Base-by-base conservation (phyloP, 2,888 invertebrate genomes). In the Lycia hirtaria region DNA sequence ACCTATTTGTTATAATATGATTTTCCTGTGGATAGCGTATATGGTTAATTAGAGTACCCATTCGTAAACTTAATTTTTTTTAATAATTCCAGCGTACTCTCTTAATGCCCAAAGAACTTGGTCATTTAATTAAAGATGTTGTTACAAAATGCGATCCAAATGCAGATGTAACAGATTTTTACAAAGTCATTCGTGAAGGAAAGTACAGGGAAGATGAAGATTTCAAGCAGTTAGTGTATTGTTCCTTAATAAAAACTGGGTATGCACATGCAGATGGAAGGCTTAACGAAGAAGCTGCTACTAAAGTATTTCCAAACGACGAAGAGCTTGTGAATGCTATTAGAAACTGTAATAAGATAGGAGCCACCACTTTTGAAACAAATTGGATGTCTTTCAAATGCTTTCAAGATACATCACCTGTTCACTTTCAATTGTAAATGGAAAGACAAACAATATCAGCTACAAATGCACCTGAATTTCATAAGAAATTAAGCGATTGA, bases 191-290 rank as follows among this genome's bases (percentile, higher is more conserved):
- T 26, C 68, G 79, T 14, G 65, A 72, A 32, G 85, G 85, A 4
- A 65, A 73, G 2, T 75, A 82, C 15, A 26, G 12, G 32, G 62
- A 69, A 60, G 78, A 85, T 5, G 80, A 78, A 32, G 71, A 79
- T 5, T 65, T 85, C 2, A 82, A 80, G 63, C 77, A 81, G n/a
- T 83, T 81, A 32, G 52, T 81, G 2, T 72, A 80, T 30, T 90
- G 91, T 62, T 68, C 83, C 50, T 74, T 80, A 56, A 73, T 73
- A 48, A 78, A 76, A 43, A 55, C 80, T n/a, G 77, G 78, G 12
- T 71, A 74, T 4, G 57, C 64, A 2, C 64, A 71, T n/a, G 43
- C 59, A 2, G 64, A 71, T 14, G 87, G 84, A 3, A 71, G 76
- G 38, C 61, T 87, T 19, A 76, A 83, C 3, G 77, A 75, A 1